A percentile compares a stretch with the other conserved stretches of the same genome.
phyloP scores from a whole-genome alignment of 2,113 vertebrate species.

The Corynorhinus townsendii region DNA sequence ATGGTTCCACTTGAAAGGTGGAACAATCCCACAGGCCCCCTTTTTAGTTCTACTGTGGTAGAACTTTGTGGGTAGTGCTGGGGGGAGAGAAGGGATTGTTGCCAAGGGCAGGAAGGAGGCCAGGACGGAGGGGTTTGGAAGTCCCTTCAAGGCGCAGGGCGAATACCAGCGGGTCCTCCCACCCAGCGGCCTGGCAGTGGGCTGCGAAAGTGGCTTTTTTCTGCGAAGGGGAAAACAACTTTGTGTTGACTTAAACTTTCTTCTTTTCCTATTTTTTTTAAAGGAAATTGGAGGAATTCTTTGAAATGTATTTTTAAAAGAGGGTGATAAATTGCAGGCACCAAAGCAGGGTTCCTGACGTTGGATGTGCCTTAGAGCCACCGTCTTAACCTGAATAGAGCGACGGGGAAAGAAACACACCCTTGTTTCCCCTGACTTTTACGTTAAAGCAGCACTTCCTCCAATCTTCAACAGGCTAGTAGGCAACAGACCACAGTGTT shows the following conservation, averaged over 20 bases:
- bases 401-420: neutral
- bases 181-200: neutral
- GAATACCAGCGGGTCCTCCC: neutral
- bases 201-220: neutral
- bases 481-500: neutral
- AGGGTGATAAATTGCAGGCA: neutral
- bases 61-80: neutral
- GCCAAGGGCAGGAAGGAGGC: neutral
- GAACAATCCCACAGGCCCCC: neutral
- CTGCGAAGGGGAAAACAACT: neutral
- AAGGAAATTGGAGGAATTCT: conserved; percentile 12
- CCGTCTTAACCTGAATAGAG: neutral
- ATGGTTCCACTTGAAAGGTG: neutral
- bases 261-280: neutral
- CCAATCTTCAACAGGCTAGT: neutral
- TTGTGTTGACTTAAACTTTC: conserved; percentile 11
- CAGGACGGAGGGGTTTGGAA: neutral
- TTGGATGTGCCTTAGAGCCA: neutral
- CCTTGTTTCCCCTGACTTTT: neutral
- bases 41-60: neutral
- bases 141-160: neutral
- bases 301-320: neutral
- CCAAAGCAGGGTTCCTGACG: neutral
- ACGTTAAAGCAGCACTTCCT: neutral
- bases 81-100: neutral